These are phyloP conservation scores for Phlogophora meticulosa DNA, from an alignment of 2,888 invertebrate species.

Conservation along the genomic window DNA sequence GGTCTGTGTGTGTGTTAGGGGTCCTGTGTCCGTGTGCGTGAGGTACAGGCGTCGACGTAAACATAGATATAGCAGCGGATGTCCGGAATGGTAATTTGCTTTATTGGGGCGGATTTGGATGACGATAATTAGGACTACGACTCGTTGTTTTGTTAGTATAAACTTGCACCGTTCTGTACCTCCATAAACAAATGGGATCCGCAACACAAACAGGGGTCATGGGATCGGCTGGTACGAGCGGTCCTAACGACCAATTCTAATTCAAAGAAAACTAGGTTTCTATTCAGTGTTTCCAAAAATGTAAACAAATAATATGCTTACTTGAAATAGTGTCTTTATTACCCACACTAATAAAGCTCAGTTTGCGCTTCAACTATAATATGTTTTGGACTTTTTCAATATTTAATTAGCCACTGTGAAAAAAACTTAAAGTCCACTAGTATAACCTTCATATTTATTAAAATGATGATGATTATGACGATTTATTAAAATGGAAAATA, in stretches of 20 bases:
- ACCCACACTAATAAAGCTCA: too few relatives aligned
- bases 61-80: conserved; percentile 65
- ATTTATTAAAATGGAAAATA: too few relatives aligned
- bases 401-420: too few relatives aligned
- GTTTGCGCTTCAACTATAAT: too few relatives aligned
- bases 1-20: conserved; percentile 53
- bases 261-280: background rate
- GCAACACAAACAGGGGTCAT: conserved; percentile 52
- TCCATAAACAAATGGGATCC: conserved; percentile 51
- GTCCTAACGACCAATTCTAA: background rate
- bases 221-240: conserved; percentile 28
- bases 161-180: conserved; percentile 56
- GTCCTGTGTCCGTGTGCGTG: conserved; percentile 61
- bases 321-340: too few relatives aligned
- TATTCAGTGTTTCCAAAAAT: too few relatives aligned
- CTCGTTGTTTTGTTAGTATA: conserved; percentile 64
- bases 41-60: conserved; percentile 64
- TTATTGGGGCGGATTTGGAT: conserved; percentile 71
- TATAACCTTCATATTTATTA: too few relatives aligned
- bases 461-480: too few relatives aligned
- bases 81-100: conserved; percentile 72
- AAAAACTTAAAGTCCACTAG: too few relatives aligned
- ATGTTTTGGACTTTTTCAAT: too few relatives aligned
- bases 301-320: too few relatives aligned
- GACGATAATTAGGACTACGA: conserved; percentile 68